These are phyloP conservation scores for Pachymerium ferrugineum DNA, from an alignment of 2,888 invertebrate genomes.

Conservation along the genomic window DNA sequence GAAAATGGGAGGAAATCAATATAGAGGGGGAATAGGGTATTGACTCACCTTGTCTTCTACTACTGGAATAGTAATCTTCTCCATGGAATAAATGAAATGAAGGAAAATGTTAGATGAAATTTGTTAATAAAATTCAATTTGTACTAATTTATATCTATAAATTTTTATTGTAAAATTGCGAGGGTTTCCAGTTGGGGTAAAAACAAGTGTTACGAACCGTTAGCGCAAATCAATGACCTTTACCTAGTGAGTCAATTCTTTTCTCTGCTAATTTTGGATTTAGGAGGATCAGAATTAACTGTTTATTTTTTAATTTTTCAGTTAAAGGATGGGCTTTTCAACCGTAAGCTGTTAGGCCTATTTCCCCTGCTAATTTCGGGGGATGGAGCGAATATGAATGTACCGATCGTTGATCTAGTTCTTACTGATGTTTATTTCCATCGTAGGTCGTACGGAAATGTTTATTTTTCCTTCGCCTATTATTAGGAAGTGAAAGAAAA, in stretches of 20 bases:
- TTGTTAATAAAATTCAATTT: too few species aligned
- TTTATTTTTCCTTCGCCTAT: slow-evolving; percentile 6
- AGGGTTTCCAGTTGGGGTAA: background rate
- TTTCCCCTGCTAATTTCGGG: background rate
- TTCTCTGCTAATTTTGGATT: background rate
- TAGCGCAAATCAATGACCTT: slow-evolving; percentile 12
- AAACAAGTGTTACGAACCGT: background rate
- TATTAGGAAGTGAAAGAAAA: slow-evolving; percentile 20
- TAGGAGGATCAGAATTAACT: background rate
- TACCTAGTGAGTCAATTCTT: background rate
- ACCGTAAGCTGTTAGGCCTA: slow-evolving; percentile 17
- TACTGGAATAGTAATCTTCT: slow-evolving; percentile 24
- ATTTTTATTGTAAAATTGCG: background rate
- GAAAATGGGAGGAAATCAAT: slow-evolving; percentile 19
- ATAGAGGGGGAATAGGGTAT: slow-evolving; percentile 5
- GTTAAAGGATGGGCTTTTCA: slow-evolving; percentile 19
- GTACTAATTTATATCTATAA: background rate
- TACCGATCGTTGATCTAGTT: background rate
- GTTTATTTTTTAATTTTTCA: too few species aligned
- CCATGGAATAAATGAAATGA: slow-evolving; percentile 5
- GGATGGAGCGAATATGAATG: background rate
- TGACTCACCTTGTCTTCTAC: slow-evolving; percentile 27
- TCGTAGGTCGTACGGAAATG: background rate
- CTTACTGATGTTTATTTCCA: background rate
- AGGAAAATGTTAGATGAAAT: slow-evolving; percentile 9